A percentile compares a stretch with the other conserved stretches of the same genome.
Conservation (phyloP, 2,113 vertebrate species). For the Dasyprocta punctata region DNA sequence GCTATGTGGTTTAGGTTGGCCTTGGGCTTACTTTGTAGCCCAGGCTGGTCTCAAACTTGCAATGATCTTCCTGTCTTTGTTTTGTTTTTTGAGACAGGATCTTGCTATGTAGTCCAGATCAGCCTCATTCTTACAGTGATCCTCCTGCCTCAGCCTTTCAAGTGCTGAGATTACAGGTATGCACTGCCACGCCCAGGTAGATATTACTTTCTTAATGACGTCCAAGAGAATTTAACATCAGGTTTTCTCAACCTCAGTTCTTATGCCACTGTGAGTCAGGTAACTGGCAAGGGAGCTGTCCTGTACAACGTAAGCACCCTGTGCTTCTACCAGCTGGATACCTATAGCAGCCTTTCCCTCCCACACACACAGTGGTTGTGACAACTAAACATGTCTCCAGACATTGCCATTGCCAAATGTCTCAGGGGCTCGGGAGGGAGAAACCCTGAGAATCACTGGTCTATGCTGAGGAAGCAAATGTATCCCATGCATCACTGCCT, state of each 20-base stretch:
- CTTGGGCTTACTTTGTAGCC: neutral
- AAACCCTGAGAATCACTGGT: neutral
- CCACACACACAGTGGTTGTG: neutral
- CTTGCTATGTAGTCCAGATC: neutral
- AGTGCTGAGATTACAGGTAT: neutral
- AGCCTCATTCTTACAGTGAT: neutral
- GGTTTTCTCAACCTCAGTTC: neutral
- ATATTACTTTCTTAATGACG: conserved; percentile 23
- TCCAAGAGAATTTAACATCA: neutral
- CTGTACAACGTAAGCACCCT: neutral
- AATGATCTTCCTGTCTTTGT: neutral
- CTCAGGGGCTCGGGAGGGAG: neutral
- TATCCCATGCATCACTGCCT: neutral
- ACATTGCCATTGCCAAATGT: neutral
- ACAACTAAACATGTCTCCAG: neutral
- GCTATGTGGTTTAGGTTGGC: neutral
- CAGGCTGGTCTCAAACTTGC: neutral
- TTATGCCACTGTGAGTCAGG: neutral
- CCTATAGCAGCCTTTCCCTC: neutral
- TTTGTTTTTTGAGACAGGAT: neutral
- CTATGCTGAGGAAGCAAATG: neutral
- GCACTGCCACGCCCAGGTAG: no score
- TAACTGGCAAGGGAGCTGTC: neutral
- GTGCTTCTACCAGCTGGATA: neutral
- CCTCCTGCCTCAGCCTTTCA: neutral